Conservation (phyloP, 2,888 invertebrate genomes). For the Drosophila ezoana region DNA sequence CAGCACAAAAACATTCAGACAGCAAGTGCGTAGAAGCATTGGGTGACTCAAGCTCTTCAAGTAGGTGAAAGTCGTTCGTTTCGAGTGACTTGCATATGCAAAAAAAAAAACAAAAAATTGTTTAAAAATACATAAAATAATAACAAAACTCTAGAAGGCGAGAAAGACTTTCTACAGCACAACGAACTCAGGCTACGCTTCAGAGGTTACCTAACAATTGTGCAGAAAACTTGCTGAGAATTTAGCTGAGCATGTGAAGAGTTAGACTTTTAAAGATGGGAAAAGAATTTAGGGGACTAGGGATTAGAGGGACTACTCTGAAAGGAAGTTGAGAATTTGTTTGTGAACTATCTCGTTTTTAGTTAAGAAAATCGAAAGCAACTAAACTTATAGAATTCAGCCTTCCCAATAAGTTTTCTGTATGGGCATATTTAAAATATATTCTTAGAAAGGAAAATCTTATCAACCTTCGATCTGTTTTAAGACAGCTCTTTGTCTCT, state of each 20-base stretch:
- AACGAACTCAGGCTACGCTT: slow-evolving; percentile 27
- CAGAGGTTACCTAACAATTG: slow-evolving; percentile 28
- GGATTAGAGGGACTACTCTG: too few relatives aligned
- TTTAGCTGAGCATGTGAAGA: not conserved
- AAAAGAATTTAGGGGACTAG: too few relatives aligned
- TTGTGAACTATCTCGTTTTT: too few relatives aligned
- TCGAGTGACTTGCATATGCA: slow-evolving; percentile 79
- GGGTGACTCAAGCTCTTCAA: slow-evolving; percentile 66
- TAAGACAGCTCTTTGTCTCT: too few relatives aligned
- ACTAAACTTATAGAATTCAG: too few relatives aligned
- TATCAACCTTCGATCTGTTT: too few relatives aligned
- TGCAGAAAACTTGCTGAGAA: not conserved
- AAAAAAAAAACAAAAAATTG: slow-evolving; percentile 51
- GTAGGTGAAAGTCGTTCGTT: slow-evolving; percentile 77
- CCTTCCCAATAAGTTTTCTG: too few relatives aligned
- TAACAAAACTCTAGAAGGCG: slow-evolving; percentile 23
- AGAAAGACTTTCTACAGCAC: slow-evolving; percentile 37
- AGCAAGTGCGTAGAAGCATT: slow-evolving; percentile 74
- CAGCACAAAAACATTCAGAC: slow-evolving; percentile 27
- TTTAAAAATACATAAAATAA: slow-evolving; percentile 11
- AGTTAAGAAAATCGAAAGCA: too few relatives aligned
- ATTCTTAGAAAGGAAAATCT: too few relatives aligned
- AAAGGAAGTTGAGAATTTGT: too few relatives aligned
- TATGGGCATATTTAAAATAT: too few relatives aligned
- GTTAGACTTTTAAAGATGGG: not conserved